A percentile compares a stretch with the other conserved stretches of the same genome.
These are phyloP conservation scores for Doris montereyensis DNA, from an alignment of 2,888 invertebrate genomes.

Conservation along the genomic window DNA sequence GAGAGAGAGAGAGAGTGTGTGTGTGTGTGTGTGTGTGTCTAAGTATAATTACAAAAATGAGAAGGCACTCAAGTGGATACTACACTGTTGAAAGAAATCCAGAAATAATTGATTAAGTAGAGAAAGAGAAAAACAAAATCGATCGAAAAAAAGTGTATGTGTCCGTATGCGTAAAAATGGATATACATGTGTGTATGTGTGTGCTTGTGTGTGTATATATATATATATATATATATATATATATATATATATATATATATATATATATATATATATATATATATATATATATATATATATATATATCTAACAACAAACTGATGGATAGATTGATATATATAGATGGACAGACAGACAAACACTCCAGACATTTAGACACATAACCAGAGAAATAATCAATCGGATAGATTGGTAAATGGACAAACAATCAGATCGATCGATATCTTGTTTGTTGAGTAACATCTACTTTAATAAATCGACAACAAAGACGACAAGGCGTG, in stretches of 20 bases:
- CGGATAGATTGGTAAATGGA: too few species aligned
- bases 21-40: not conserved
- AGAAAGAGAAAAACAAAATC: too few species aligned
- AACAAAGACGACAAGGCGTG: too few species aligned
- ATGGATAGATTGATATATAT: too few species aligned
- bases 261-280: constrained; percentile 23
- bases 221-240: constrained; percentile 13
- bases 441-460: too few species aligned
- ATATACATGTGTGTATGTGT: constrained; percentile 13
- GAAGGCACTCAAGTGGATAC: not conserved
- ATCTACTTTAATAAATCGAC: too few species aligned
- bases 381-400: too few species aligned
- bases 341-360: too few species aligned
- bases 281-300: constrained; percentile 18
- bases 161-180: constrained; percentile 22
- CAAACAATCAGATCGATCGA: too few species aligned
- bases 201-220: not conserved
- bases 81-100: not conserved
- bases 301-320: not conserved
- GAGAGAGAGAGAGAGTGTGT: too few species aligned
- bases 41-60: not conserved
- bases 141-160: constrained; percentile 4
- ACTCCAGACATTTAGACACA: too few species aligned
- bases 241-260: constrained; percentile 21
- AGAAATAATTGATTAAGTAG: too few species aligned